These are phyloP conservation scores for Drosophila mayri DNA, from an alignment of 1,140 invertebrate species.

Conservation along the genomic window DNA sequence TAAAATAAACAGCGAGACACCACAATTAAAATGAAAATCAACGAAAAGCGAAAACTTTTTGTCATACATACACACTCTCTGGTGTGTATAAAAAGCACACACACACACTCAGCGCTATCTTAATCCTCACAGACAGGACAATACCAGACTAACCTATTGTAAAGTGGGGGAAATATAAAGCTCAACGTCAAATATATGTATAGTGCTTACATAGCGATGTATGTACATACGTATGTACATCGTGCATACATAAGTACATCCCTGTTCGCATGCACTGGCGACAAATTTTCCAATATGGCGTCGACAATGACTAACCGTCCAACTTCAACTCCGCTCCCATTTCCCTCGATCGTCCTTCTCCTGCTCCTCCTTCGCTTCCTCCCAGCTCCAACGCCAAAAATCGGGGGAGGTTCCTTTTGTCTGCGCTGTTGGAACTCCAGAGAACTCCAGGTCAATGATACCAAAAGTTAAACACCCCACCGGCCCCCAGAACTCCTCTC, in stretches of 20 bases:
- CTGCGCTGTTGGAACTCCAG: conserved; percentile 54
- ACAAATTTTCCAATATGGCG: conserved; percentile 78
- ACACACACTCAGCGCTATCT: conserved; percentile 25
- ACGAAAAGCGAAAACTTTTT: conserved; percentile 80
- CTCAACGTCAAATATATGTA: conserved; percentile 39
- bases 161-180: conserved; percentile 70
- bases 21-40: conserved; percentile 79
- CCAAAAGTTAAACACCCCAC: conserved; percentile 79
- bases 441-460: conserved; percentile 77
- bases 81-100: background rate
- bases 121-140: conserved; percentile 60
- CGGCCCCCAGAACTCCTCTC: conserved; percentile 21
- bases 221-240: background rate
- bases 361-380: background rate
- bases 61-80: conserved; percentile 36
- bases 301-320: conserved; percentile 53
- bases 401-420: conserved; percentile 38
- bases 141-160: conserved; percentile 84
- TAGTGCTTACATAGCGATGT: conserved; percentile 10
- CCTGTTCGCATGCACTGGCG: conserved; percentile 45
- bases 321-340: conserved; percentile 15
- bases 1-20: conserved; percentile 41
- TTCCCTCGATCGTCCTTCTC: background rate
- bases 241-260: conserved; percentile 16
- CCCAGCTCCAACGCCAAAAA: conserved; percentile 4